These are phyloP conservation scores for Heteronetta atricapilla DNA, from an alignment of 2,113 vertebrate genomes.

Conservation along the genomic window DNA sequence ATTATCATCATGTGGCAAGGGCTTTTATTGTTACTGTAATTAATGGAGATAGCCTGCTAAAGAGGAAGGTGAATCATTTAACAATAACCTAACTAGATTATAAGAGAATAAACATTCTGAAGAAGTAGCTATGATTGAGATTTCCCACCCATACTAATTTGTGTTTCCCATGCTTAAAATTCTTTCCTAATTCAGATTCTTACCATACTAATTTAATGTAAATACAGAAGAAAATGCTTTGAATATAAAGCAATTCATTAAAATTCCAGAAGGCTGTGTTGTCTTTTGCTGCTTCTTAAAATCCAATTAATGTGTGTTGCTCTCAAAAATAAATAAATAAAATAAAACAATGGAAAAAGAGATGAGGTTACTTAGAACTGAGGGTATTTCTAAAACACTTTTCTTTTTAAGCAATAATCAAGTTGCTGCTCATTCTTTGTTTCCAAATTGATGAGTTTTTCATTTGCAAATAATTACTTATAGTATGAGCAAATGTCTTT, in stretches of 20 bases:
- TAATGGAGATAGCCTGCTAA: background rate
- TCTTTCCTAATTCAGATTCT: background rate
- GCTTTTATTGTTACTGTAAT: background rate
- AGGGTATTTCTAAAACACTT: background rate
- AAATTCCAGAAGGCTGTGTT: background rate
- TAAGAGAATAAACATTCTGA: background rate
- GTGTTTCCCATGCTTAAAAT: background rate
- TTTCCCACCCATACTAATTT: background rate
- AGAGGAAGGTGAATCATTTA: background rate
- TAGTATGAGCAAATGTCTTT: background rate
- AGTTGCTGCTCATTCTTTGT: background rate
- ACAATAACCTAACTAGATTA: background rate
- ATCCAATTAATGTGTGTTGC: background rate
- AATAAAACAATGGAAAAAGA: background rate
- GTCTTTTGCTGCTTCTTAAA: background rate
- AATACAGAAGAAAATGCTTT: background rate
- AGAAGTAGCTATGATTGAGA: background rate
- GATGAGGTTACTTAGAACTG: background rate
- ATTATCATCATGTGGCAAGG: background rate
- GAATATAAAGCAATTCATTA: background rate
- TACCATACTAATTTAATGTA: background rate
- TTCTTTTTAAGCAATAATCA: background rate
- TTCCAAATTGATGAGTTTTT: background rate
- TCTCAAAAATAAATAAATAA: background rate
- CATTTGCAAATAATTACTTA: background rate